Conservation (phyloP, 2,113 vertebrate species). For the Ciconia stormi region DNA sequence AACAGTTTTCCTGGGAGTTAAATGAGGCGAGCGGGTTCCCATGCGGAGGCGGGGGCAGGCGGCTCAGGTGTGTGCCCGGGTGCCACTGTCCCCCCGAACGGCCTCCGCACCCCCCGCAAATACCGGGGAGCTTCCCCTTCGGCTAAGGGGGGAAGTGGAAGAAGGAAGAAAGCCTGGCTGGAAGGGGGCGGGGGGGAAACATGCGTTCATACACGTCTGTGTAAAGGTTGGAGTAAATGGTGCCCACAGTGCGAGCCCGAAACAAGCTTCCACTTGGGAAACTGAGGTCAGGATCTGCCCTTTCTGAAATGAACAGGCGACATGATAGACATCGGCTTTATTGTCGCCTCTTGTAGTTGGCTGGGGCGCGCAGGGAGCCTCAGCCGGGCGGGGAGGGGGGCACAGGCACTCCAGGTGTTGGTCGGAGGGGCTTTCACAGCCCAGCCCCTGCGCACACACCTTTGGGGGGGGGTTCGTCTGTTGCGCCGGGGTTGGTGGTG, state of each 20-base stretch:
- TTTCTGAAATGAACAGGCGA: background rate
- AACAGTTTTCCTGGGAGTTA: conserved; percentile 37
- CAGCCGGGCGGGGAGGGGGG: background rate
- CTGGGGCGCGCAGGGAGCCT: background rate
- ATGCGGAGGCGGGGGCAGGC: background rate
- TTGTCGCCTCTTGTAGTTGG: background rate
- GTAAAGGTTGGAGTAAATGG: background rate
- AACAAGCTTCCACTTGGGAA: background rate
- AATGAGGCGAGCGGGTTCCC: background rate
- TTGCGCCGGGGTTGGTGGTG: background rate
- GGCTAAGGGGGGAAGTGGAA: background rate
- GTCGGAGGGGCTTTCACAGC: background rate
- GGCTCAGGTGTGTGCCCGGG: background rate
- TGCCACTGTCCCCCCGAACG: background rate
- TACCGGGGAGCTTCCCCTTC: background rate
- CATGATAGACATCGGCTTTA: conserved; percentile 11
- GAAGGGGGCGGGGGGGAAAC: background rate
- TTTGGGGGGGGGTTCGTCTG: background rate
- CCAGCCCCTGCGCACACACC: background rate
- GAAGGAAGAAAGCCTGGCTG: background rate
- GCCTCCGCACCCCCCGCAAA: background rate
- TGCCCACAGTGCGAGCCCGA: background rate
- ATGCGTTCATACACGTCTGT: background rate
- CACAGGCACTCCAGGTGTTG: background rate
- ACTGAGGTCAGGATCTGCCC: background rate